Evolutionary conservation across 1,140 invertebrate genomes (phyloP).

Genomic region (Brachionus manjavacas): DNA sequence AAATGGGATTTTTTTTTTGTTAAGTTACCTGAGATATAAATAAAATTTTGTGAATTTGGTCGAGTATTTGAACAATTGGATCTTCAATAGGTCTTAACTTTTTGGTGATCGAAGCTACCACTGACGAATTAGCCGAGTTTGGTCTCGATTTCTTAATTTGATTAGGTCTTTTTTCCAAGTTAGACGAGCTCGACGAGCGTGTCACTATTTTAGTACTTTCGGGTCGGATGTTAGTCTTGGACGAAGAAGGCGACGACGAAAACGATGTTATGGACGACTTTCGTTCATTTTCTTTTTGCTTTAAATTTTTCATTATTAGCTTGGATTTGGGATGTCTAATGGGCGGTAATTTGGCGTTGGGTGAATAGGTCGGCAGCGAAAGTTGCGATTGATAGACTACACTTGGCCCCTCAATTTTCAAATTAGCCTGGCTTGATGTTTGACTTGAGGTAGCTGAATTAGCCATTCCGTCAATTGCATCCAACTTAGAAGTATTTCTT

Average conservation of each 20-base stretch:
- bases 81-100: slow-evolving; percentile 54
- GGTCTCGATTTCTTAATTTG: slow-evolving; percentile 41
- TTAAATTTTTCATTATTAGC: slow-evolving; percentile 28
- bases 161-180: slow-evolving; percentile 4
- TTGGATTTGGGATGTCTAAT: slow-evolving; percentile 17
- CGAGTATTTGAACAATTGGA: slow-evolving; percentile 55
- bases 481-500: neutral
- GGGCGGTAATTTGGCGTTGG: neutral
- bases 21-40: slow-evolving; percentile 52
- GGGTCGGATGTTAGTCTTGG: neutral
- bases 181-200: slow-evolving; percentile 19
- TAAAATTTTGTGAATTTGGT: slow-evolving; percentile 56
- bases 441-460: neutral
- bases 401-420: neutral
- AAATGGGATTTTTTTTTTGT: neutral
- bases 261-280: neutral
- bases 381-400: neutral
- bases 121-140: slow-evolving; percentile 48
- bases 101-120: slow-evolving; percentile 54
- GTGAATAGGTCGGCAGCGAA: neutral
- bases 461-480: neutral
- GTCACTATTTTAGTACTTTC: neutral
- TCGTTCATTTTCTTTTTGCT: neutral
- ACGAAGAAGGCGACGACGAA: neutral
- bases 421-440: neutral